phyloP scores from a whole-genome alignment of 2,797 vertebrate genomes.

The Hoplostethus atlanticus region DNA sequence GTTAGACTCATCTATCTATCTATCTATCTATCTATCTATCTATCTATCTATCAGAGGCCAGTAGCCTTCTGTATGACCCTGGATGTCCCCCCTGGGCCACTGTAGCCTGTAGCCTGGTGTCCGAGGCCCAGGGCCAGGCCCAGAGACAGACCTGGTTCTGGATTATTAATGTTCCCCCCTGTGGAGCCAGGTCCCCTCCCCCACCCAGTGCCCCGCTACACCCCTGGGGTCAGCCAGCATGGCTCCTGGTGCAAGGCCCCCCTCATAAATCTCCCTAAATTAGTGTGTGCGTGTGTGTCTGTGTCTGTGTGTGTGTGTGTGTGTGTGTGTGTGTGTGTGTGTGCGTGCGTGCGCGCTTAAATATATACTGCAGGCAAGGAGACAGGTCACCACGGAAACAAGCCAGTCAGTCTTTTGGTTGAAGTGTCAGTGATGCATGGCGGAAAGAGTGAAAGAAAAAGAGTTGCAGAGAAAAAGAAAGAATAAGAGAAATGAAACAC shows the following conservation, averaged over 20 bases:
- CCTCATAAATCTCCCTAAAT: conserved; percentile 98
- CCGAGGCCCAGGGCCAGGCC: conserved; percentile 73
- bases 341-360: conserved; percentile 59
- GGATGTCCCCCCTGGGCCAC: conserved; percentile 68
- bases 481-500: conserved; percentile 69
- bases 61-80: not conserved
- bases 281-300: conserved; percentile 76
- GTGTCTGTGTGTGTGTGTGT: conserved; percentile 41
- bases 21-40: too few relatives aligned
- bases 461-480: conserved; percentile 60
- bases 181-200: conserved; percentile 83
- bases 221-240: conserved; percentile 90
- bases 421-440: conserved; percentile 90
- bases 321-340: conserved; percentile 31
- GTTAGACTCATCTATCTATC: too few relatives aligned
- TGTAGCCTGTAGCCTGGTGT: conserved; percentile 62
- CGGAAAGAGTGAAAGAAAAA: conserved; percentile 69
- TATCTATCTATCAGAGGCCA: conserved; percentile 28
- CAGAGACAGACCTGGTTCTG: conserved; percentile 81
- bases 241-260: conserved; percentile 91
- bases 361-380: conserved; percentile 87
- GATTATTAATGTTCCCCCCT: conserved; percentile 94
- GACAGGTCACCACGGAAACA: conserved; percentile 92
- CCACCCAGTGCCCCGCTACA: conserved; percentile 71
- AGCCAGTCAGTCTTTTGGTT: conserved; percentile 92